These are phyloP conservation scores for Acrossocheilus fasciatus DNA, from an alignment of 2,797 vertebrate species.

Conservation along the genomic window DNA sequence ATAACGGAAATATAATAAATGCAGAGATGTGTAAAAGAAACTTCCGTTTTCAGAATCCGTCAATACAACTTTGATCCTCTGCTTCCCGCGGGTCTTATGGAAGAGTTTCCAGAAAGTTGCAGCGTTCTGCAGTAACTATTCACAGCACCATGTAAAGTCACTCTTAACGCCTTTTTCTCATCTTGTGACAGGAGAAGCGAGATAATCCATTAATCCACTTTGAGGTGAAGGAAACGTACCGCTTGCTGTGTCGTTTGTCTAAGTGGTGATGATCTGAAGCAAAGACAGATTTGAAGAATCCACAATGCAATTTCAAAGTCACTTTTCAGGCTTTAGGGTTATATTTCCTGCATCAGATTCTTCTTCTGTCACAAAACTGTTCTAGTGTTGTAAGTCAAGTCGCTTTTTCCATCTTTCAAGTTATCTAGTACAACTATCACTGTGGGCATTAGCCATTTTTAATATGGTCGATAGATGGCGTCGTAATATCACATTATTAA, in stretches of 20 bases:
- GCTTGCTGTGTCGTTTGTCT: background rate
- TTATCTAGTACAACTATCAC: conserved; percentile 19
- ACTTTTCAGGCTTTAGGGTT: background rate
- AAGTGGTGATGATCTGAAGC: background rate
- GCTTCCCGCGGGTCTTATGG: background rate
- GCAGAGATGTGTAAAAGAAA: conserved; percentile 17
- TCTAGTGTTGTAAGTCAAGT: background rate
- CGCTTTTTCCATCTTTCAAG: conserved; percentile 5
- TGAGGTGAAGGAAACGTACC: conserved; percentile 16
- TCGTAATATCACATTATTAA: conserved; percentile 13
- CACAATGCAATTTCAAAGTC: background rate
- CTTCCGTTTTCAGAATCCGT: conserved; percentile 11
- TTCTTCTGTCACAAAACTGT: background rate
- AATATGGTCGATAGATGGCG: conserved; percentile 42
- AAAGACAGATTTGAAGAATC: background rate
- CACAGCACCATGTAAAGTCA: background rate
- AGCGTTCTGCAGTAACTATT: background rate
- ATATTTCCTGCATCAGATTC: background rate
- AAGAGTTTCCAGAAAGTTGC: background rate
- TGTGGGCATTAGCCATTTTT: background rate
- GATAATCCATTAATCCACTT: conserved; percentile 55
- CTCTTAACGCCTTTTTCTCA: conserved; percentile 15
- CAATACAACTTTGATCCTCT: background rate
- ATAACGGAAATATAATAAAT: conserved; percentile 4
- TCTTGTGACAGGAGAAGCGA: conserved; percentile 33